Conservation (phyloP, 2,113 vertebrate species). For the Melanerpes formicivorus region DNA sequence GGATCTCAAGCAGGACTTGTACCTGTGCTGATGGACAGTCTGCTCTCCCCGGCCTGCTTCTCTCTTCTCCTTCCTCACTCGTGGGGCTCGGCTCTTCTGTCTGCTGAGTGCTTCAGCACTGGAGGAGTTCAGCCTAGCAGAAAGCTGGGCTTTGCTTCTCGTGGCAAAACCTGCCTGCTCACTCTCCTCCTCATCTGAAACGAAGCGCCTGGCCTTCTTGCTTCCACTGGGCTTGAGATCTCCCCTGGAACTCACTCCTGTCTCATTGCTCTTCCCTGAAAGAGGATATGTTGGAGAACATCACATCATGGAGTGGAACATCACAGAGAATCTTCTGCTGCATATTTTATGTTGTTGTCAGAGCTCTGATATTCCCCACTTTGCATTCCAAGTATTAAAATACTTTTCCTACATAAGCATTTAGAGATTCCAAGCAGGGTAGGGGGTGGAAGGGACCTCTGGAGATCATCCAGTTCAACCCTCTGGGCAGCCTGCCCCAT, state of each 20-base stretch:
- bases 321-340: neutral
- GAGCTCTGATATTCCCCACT: neutral
- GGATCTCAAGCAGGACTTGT: neutral
- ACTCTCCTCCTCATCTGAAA: fast-evolving
- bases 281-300: fast-evolving
- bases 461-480: no score
- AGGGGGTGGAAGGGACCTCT: no score
- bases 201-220: fast-evolving
- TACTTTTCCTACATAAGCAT: neutral
- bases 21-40: fast-evolving
- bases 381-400: neutral
- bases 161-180: fast-evolving
- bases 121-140: neutral
- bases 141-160: fast-evolving
- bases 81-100: neutral
- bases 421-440: neutral
- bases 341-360: neutral
- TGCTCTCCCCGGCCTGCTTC: neutral
- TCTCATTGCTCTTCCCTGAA: neutral
- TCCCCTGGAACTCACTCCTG: neutral
- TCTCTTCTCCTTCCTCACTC: neutral
- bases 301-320: fast-evolving
- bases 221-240: fast-evolving
- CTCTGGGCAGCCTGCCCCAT: no score
- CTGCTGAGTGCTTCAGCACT: neutral